phyloP scores from a whole-genome alignment of 2,888 invertebrate genomes.

The Lepidochitona cinerea region DNA sequence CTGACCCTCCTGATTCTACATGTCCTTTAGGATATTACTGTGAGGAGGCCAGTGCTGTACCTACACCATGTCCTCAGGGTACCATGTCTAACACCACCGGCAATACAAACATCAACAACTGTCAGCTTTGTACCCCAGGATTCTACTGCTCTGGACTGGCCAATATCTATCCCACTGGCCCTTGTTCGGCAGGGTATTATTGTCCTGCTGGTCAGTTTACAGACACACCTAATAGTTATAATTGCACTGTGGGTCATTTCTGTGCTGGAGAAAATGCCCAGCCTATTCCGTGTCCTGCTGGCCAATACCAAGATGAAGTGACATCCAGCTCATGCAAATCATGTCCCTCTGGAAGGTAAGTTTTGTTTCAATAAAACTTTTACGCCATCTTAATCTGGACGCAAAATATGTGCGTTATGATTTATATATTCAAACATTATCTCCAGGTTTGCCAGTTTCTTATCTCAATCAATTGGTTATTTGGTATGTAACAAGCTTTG shows the following conservation, averaged over 20 bases:
- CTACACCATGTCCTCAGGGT: constrained; percentile 62
- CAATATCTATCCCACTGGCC: constrained; percentile 52
- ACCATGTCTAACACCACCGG: constrained; percentile 55
- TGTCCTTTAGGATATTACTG: constrained; percentile 65
- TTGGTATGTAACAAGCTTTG: too few relatives aligned
- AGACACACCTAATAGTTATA: constrained; percentile 74
- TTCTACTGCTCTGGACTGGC: constrained; percentile 62
- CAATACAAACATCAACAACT: constrained; percentile 54
- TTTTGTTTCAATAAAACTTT: too few relatives aligned
- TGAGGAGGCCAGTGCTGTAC: constrained; percentile 46
- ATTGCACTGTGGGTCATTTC: constrained; percentile 66
- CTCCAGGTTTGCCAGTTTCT: too few relatives aligned
- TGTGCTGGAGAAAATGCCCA: constrained; percentile 55
- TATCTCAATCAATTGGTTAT: too few relatives aligned
- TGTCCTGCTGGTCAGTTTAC: constrained; percentile 95
- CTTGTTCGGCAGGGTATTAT: constrained; percentile 71
- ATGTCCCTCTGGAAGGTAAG: constrained; percentile 64
- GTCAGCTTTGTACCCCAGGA: constrained; percentile 58
- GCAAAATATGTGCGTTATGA: too few relatives aligned
- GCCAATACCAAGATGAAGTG: constrained; percentile 60
- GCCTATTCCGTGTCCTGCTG: constrained; percentile 56
- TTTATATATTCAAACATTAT: too few relatives aligned
- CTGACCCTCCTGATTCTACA: constrained; percentile 46
- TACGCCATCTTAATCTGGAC: too few relatives aligned
- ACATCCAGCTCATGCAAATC: constrained; percentile 52